Conservation (phyloP, 2,797 vertebrate genomes). For the Poeciliopsis gracilis region DNA sequence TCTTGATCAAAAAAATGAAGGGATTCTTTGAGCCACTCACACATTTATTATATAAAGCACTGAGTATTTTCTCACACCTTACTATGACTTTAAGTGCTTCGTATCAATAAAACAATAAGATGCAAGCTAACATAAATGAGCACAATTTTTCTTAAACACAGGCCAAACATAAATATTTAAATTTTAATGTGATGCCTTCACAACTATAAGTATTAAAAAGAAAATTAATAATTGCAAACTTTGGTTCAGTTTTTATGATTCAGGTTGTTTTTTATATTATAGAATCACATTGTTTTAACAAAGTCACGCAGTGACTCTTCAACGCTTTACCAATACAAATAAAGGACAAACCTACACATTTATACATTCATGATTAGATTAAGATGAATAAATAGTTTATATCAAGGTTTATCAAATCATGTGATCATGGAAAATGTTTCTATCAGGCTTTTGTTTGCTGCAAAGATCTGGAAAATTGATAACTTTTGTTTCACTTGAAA, state of each 20-base stretch:
- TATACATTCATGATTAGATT: neutral
- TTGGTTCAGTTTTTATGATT: neutral
- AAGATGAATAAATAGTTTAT: neutral
- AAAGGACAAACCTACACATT: neutral
- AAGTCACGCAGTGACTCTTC: neutral
- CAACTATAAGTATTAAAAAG: fast-evolving
- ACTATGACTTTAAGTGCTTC: neutral
- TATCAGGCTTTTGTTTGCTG: neutral
- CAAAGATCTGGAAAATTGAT: neutral
- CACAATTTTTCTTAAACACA: neutral
- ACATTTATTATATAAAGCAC: neutral
- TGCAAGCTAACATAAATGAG: neutral
- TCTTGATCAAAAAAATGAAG: neutral
- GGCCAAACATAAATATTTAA: neutral
- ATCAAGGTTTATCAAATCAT: neutral
- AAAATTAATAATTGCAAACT: neutral
- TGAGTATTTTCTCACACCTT: neutral
- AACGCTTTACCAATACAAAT: no score
- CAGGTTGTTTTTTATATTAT: no score
- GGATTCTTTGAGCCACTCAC: neutral
- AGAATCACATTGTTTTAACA: neutral
- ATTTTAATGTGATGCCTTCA: neutral
- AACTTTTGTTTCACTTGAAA: no score
- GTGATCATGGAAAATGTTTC: neutral
- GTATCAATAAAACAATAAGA: neutral